Evolutionary conservation across 1,140 invertebrate genomes (phyloP), one percentile per base, ranked within the genome.

Genomic region (Mamestra configurata): DNA sequence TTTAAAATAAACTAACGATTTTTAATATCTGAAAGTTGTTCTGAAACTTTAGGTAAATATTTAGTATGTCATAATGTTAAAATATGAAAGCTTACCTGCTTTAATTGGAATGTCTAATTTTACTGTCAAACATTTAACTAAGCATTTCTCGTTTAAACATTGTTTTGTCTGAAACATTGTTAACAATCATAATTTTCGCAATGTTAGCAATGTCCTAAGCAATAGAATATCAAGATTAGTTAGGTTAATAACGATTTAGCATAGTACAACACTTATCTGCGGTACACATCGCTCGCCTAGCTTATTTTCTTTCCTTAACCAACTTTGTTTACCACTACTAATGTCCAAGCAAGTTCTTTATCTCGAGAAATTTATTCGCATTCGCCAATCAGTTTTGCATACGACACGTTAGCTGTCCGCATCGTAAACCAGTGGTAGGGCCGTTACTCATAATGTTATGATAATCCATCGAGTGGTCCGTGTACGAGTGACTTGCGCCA

Each of bases 401-500:
- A 77, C 75, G 75, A 77, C 75, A 77, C 46, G 75, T 77, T 35
- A 73, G 43, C 43, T 43, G 75, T 66, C 75, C 75, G 59, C 75
- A 68, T 77, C 75, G 75, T 77, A 77, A 77, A 77, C 75, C 75
- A 77, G 59, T 77, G 75, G 75, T 77, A 77, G 43, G 75, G 75
- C 61, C 75, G 75, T 77, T 77, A 77, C 49, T 77, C 75, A 77
- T 77, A 64, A 70, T 79, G 70, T 79, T 79, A 79, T 79, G 70
- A 73, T 79, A 79, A 79, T 79, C 70, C 71, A 70, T 75, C 70
- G 78, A 79, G 70, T 73, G 70, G 70, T 37, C 53, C 70, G 59
- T 51, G 78, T 73, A 46, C 78, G 79, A 57, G 82, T 81, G 73
- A 79, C 64, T 79, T 77, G 77, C 77, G 66, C 82, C 77, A 81